These are phyloP conservation scores for Apoda limacodes DNA, from an alignment of 2,888 invertebrate species.

Conservation along the genomic window DNA sequence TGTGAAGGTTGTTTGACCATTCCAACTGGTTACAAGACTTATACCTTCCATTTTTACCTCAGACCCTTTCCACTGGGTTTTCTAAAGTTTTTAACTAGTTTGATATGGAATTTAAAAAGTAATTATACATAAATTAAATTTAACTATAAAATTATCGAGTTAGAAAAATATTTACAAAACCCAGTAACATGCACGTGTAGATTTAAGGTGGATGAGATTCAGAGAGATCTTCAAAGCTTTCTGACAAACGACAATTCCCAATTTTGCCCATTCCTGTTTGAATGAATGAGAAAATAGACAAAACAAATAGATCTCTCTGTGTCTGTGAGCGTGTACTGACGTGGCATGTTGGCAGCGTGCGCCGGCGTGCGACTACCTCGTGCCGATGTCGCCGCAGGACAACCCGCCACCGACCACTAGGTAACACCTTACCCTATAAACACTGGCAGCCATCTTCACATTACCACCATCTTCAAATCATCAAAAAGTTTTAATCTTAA, in stretches of 20 bases:
- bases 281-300: constrained; percentile 6
- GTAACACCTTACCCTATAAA: too few species aligned
- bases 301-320: constrained; percentile 38
- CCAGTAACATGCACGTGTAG: constrained; percentile 59
- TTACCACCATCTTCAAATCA: too few species aligned
- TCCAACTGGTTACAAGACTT: too few species aligned
- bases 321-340: constrained; percentile 44
- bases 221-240: constrained; percentile 40
- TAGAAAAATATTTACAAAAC: constrained; percentile 45
- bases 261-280: not conserved
- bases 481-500: too few species aligned
- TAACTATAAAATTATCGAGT: too few species aligned
- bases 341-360: constrained; percentile 62
- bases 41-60: constrained; percentile 46
- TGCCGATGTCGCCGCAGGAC: constrained; percentile 58
- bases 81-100: too few species aligned
- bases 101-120: not conserved
- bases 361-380: constrained; percentile 63
- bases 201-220: constrained; percentile 37
- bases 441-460: constrained; percentile 25
- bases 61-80: constrained; percentile 50
- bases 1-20: too few species aligned
- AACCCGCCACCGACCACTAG: constrained; percentile 41
- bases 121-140: not conserved
- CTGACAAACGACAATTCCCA: constrained; percentile 14